Percentiles rank a stretch among this genome's conserved stretches.
phyloP scores from a whole-genome alignment of 2,888 invertebrate genomes.

The Shargacucullia verbasci region DNA sequence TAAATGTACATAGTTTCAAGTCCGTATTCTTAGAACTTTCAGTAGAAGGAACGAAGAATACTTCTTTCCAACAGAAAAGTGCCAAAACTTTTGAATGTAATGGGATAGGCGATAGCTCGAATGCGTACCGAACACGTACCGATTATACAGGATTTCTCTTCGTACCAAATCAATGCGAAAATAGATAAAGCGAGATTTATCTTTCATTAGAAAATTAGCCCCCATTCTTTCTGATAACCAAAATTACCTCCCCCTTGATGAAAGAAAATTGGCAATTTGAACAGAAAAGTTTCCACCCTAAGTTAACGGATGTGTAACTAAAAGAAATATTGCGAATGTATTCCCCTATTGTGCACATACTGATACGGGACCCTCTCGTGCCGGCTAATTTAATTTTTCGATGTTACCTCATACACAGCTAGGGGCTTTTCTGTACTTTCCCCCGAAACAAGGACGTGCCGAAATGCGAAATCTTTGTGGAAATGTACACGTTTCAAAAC shows the following conservation, averaged over 20 bases:
- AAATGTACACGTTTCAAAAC: constrained; percentile 35
- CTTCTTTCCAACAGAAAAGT: too few relatives aligned
- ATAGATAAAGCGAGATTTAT: constrained; percentile 41
- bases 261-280: constrained; percentile 60
- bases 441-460: constrained; percentile 53
- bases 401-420: constrained; percentile 45
- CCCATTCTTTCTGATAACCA: constrained; percentile 44
- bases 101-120: too few relatives aligned
- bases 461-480: constrained; percentile 47
- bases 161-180: constrained; percentile 6
- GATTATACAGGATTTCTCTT: too few relatives aligned
- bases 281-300: constrained; percentile 54
- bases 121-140: too few relatives aligned
- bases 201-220: constrained; percentile 52
- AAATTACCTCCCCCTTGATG: constrained; percentile 49
- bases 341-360: constrained; percentile 54
- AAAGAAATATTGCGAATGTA: constrained; percentile 65
- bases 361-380: constrained; percentile 52
- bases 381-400: constrained; percentile 58
- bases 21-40: too few relatives aligned
- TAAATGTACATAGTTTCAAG: too few relatives aligned
- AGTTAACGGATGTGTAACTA: constrained; percentile 56
- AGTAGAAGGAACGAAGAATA: too few relatives aligned
- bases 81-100: too few relatives aligned
- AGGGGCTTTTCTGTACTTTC: constrained; percentile 42